A percentile compares a stretch with the other conserved stretches of the same genome.
These are phyloP conservation scores for Pavo muticus DNA, from an alignment of 2,113 vertebrate genomes.

Conservation along the genomic window DNA sequence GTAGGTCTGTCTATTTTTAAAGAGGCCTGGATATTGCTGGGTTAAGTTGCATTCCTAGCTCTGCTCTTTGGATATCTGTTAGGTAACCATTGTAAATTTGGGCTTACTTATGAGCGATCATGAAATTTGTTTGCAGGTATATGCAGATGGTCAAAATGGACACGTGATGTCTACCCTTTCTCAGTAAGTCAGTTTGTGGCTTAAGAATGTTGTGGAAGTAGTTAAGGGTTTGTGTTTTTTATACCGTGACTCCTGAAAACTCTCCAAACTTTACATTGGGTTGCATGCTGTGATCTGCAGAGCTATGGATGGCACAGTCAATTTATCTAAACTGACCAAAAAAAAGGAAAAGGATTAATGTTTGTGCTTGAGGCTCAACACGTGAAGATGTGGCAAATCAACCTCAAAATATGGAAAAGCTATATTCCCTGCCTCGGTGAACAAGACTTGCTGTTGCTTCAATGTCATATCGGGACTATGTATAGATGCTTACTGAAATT, in stretches of 20 bases:
- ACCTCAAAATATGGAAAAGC: not conserved
- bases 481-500: constrained; percentile 23
- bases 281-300: not conserved
- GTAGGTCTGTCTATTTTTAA: not conserved
- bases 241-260: not conserved
- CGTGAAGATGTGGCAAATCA: not conserved
- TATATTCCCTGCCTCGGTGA: not conserved
- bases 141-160: not conserved
- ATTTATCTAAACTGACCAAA: not conserved
- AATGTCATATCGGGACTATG: not conserved
- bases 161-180: not conserved
- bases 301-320: not conserved
- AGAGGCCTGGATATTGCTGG: not conserved
- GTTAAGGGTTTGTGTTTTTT: not conserved
- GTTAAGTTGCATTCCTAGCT: not conserved
- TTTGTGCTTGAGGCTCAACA: not conserved
- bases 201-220: not conserved
- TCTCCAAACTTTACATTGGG: not conserved
- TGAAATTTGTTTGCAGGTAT: not conserved
- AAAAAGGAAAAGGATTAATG: not conserved
- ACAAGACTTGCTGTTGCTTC: not conserved
- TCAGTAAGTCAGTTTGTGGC: not conserved
- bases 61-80: not conserved
- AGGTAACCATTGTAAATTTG: not conserved
- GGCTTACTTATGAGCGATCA: not conserved